Conservation (phyloP, 2,797 vertebrate genomes). For the Lagorchestes hirsutus region DNA sequence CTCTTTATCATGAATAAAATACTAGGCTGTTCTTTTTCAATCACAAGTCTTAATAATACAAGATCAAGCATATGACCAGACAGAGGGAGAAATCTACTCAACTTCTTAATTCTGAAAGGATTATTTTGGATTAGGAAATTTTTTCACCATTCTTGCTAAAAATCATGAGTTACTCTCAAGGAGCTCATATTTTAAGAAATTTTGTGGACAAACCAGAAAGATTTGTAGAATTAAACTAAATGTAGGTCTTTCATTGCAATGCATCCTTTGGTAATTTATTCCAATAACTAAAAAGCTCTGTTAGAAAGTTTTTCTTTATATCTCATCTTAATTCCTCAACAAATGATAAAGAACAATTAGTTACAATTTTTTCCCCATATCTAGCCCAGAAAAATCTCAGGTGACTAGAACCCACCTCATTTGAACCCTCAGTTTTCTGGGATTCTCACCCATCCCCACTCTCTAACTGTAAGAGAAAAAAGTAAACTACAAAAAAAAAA, state of each 20-base stretch:
- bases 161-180: not conserved
- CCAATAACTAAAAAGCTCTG: not conserved
- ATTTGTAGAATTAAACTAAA: not conserved
- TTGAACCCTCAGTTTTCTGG: not conserved
- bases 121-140: not conserved
- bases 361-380: not conserved
- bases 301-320: not conserved
- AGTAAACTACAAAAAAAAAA: not conserved
- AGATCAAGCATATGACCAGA: not conserved
- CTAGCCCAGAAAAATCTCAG: not conserved
- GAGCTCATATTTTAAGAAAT: not conserved
- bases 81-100: not conserved
- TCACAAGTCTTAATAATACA: not conserved
- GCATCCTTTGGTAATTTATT: not conserved
- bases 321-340: not conserved
- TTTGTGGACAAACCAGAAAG: not conserved
- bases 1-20: constrained; percentile 9
- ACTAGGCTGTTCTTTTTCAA: not conserved
- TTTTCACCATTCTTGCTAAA: not conserved
- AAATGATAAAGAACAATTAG: not conserved
- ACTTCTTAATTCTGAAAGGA: not conserved
- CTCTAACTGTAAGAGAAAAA: constrained; percentile 10
- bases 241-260: not conserved
- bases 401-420: not conserved
- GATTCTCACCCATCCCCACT: not conserved